These are phyloP conservation scores for Phoxinus phoxinus DNA, from an alignment of 2,113 vertebrate genomes.

Conservation along the genomic window DNA sequence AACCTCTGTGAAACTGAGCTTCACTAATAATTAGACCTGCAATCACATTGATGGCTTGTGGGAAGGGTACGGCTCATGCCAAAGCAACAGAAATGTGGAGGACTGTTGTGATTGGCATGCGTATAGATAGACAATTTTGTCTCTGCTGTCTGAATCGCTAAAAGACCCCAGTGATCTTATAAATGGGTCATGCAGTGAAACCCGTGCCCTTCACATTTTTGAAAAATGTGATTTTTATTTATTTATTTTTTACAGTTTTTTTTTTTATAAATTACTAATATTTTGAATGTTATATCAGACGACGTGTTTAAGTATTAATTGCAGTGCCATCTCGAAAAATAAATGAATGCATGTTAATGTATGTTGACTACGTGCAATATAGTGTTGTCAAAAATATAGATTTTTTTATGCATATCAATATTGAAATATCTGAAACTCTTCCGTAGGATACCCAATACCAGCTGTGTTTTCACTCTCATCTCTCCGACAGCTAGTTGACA, in stretches of 20 bases:
- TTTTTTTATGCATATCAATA: too few relatives aligned
- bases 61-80: neutral
- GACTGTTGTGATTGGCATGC: slow-evolving; percentile 22
- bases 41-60: slow-evolving; percentile 24
- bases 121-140: slow-evolving; percentile 18
- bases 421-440: too few relatives aligned
- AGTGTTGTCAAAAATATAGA: too few relatives aligned
- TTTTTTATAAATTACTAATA: neutral
- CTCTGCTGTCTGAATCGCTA: slow-evolving; percentile 1
- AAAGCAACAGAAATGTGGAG: slow-evolving; percentile 9
- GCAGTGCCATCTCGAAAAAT: neutral
- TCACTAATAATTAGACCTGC: slow-evolving; percentile 29
- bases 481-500: too few relatives aligned
- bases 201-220: neutral
- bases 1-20: slow-evolving; percentile 22
- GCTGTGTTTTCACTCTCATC: too few relatives aligned
- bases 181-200: neutral
- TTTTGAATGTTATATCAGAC: neutral
- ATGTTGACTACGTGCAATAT: neutral
- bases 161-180: neutral
- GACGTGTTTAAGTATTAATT: neutral
- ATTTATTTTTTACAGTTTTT: neutral
- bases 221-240: neutral
- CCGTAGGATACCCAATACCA: too few relatives aligned
- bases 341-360: neutral